Evolutionary conservation across 1,140 invertebrate species (phyloP).

Genomic region (Anadara kagoshimensis): DNA sequence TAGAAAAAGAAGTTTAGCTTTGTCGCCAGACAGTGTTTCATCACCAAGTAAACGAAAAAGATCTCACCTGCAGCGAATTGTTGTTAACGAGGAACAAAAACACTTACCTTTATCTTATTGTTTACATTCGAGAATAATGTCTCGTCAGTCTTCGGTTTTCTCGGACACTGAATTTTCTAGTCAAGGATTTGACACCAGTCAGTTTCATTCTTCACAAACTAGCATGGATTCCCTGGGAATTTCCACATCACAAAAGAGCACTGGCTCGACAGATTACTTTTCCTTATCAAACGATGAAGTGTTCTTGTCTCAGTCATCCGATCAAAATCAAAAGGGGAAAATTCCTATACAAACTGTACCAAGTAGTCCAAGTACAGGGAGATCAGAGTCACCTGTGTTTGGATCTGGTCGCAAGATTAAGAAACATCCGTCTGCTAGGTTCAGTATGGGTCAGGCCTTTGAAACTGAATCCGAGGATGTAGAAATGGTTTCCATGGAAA

Average conservation of each 20-base stretch:
- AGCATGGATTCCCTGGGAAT: conserved; percentile 12
- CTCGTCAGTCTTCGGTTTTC: background rate
- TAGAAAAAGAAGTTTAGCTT: conserved; percentile 24
- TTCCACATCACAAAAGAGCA: conserved; percentile 31
- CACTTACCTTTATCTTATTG: conserved; percentile 18
- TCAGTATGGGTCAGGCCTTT: too few relatives aligned
- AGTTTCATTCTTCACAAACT: conserved; percentile 12
- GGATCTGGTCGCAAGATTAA: conserved; percentile 12
- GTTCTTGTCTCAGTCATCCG: conserved; percentile 31
- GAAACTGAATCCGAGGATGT: too few relatives aligned
- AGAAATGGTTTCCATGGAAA: too few relatives aligned
- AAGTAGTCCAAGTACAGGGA: background rate
- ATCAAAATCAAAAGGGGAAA: background rate
- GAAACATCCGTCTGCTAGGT: too few relatives aligned
- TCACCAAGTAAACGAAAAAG: background rate
- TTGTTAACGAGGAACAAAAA: conserved; percentile 1
- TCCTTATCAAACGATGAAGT: conserved; percentile 53
- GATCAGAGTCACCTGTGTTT: conserved; percentile 48
- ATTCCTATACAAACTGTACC: background rate
- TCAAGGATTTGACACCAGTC: conserved; percentile 31
- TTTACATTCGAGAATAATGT: conserved; percentile 15
- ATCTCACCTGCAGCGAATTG: too few relatives aligned
- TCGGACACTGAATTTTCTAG: conserved; percentile 8
- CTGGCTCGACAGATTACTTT: conserved; percentile 44
- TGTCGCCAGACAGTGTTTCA: conserved; percentile 16